Conservation (phyloP, 2,888 invertebrate genomes). For the Platycnemis pennipes region DNA sequence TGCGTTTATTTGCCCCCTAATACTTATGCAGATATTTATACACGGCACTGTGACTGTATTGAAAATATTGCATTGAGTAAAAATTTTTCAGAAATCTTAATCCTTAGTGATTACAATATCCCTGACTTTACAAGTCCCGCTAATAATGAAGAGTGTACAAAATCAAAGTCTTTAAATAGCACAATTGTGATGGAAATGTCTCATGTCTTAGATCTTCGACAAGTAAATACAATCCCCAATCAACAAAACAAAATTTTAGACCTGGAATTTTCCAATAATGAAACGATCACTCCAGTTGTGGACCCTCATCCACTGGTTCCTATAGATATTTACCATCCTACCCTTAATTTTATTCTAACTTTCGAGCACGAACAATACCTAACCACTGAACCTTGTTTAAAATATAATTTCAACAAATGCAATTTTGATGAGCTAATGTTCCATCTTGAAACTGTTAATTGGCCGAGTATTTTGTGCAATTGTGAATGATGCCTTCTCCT, state of each 20-base stretch:
- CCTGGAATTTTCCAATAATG: conserved; percentile 3
- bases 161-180: background rate
- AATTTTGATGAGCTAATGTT: too few relatives aligned
- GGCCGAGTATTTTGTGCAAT: too few relatives aligned
- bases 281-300: background rate
- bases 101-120: conserved; percentile 24
- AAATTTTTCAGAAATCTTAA: background rate
- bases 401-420: background rate
- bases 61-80: background rate
- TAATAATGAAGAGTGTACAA: background rate
- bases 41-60: too few relatives aligned
- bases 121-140: background rate
- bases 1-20: too few relatives aligned
- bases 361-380: background rate
- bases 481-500: background rate
- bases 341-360: conserved; percentile 21
- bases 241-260: conserved; percentile 25
- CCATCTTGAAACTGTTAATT: too few relatives aligned
- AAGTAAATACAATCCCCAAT: background rate
- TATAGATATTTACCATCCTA: background rate
- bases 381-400: background rate
- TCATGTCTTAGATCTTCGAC: background rate
- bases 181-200: background rate
- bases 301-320: conserved; percentile 38
- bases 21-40: too few relatives aligned